phyloP scores from a whole-genome alignment of 2,888 invertebrate genomes.

The Perizoma flavofasciatum region DNA sequence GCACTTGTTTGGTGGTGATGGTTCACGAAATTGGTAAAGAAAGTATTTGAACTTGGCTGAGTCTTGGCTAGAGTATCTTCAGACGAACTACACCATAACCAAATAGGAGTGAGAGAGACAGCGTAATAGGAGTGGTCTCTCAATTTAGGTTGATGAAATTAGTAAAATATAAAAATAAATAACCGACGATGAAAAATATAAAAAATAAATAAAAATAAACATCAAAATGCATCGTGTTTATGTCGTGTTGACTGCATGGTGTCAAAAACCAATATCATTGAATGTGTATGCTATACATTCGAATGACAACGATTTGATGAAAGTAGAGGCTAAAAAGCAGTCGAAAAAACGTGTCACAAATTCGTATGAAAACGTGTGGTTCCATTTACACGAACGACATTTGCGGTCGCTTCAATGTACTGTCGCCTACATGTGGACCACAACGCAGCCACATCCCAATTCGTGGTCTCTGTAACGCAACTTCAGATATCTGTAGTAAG shows the following conservation, averaged over 20 bases:
- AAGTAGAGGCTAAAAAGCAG: constrained; percentile 97
- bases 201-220: constrained; percentile 64
- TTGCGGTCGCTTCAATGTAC: no score
- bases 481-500: no score
- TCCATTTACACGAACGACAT: no score
- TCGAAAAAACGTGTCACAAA: constrained; percentile 95
- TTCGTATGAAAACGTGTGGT: no score
- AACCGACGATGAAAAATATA: constrained; percentile 72
- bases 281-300: constrained; percentile 74
- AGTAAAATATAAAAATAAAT: no score
- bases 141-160: no score
- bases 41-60: not conserved
- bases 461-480: no score
- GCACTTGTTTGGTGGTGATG: constrained; percentile 37
- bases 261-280: constrained; percentile 73
- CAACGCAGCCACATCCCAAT: no score
- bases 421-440: no score
- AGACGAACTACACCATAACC: no score
- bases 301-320: constrained; percentile 61
- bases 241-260: constrained; percentile 83
- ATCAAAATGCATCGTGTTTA: constrained; percentile 75
- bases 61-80: not conserved
- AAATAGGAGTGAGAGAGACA: no score
- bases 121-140: no score
- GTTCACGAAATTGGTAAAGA: constrained; percentile 55